Percentiles rank a stretch among this genome's conserved stretches.
Evolutionary conservation across 2,797 vertebrate species (phyloP).

Genomic region (Falco columbarius): DNA sequence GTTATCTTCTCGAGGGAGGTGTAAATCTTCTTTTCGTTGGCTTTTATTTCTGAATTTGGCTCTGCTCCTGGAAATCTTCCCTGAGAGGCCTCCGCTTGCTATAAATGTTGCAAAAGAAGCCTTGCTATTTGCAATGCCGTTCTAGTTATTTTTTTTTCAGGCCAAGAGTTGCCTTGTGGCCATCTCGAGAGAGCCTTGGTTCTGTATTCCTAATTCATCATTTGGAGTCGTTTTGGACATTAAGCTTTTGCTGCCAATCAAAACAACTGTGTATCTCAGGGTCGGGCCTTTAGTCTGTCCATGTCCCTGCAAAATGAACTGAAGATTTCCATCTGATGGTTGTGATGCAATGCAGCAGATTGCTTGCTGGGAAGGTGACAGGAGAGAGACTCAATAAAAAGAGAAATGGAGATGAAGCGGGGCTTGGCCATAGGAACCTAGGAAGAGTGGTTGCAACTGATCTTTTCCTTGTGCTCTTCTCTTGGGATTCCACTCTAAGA

Average conservation of each 20-base stretch:
- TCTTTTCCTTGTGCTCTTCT: background rate
- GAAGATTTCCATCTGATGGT: slow-evolving; percentile 4
- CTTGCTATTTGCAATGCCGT: background rate
- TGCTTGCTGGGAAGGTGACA: slow-evolving; percentile 34
- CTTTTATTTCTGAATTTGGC: slow-evolving; percentile 63
- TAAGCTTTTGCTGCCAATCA: background rate
- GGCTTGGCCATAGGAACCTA: background rate
- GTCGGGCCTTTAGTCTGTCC: background rate
- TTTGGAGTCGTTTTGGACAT: background rate
- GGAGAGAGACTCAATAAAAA: background rate
- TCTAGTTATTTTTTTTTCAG: slow-evolving; percentile 12
- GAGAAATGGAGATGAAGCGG: background rate
- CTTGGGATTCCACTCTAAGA: background rate
- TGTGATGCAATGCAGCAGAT: slow-evolving; percentile 10
- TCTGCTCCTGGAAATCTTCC: slow-evolving; percentile 64
- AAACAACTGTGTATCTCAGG: background rate
- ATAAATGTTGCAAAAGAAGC: slow-evolving; percentile 49
- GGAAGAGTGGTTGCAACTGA: background rate
- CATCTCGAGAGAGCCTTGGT: background rate
- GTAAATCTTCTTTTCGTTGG: slow-evolving; percentile 59
- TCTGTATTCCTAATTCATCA: background rate
- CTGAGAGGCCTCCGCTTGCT: slow-evolving; percentile 56
- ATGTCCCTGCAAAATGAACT: background rate
- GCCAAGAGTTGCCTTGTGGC: slow-evolving; percentile 2
- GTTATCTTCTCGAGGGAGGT: slow-evolving; percentile 21